Evolutionary conservation across 2,888 invertebrate species (phyloP).

Genomic region (Timema podura): DNA sequence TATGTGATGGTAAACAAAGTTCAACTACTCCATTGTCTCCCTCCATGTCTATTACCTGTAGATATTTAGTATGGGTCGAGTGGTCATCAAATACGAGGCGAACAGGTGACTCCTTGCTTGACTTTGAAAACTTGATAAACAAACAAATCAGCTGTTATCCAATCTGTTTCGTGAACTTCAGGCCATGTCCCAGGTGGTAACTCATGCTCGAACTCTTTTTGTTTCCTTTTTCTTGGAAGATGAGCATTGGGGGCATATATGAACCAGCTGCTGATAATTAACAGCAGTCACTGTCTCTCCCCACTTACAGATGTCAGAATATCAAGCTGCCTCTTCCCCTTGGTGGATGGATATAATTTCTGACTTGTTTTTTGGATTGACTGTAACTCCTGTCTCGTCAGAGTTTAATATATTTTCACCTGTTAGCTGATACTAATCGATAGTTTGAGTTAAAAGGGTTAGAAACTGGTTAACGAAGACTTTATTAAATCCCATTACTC

Average conservation of each 20-base stretch:
- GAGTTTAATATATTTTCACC: background rate
- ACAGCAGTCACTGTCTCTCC: background rate
- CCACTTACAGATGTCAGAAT: background rate
- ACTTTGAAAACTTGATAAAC: constrained; percentile 30
- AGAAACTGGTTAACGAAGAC: background rate
- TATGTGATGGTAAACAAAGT: constrained; percentile 37
- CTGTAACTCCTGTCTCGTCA: background rate
- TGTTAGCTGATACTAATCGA: background rate
- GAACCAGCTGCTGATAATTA: background rate
- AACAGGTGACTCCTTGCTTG: constrained; percentile 37
- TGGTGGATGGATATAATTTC: background rate
- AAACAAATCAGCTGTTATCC: constrained; percentile 23
- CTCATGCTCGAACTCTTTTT: constrained; percentile 18
- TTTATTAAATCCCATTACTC: background rate
- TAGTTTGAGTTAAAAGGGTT: background rate
- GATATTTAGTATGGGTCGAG: constrained; percentile 38
- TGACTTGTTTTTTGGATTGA: background rate
- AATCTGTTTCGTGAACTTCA: constrained; percentile 12
- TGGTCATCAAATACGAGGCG: constrained; percentile 41
- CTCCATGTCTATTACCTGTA: constrained; percentile 33
- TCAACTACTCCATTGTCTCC: constrained; percentile 33
- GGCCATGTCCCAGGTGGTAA: constrained; percentile 17
- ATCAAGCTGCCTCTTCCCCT: background rate
- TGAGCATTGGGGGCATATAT: too few relatives aligned
- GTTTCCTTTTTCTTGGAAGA: constrained; percentile 20